Evolutionary conservation across 2,888 invertebrate species (phyloP).

Genomic region (Theretra japonica): DNA sequence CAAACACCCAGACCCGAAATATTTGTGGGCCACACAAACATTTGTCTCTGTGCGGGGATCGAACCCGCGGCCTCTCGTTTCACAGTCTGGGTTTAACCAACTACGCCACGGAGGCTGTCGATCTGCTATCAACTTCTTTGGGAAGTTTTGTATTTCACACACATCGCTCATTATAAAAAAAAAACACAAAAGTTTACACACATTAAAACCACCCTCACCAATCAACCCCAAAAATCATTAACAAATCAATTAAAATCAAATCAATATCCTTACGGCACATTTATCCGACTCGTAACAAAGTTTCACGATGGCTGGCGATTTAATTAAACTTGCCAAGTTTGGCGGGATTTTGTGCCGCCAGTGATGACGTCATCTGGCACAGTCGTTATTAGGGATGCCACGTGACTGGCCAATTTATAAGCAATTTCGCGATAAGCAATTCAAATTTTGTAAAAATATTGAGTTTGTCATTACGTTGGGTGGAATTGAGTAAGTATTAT

Average conservation of each 20-base stretch:
- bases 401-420: constrained; percentile 17
- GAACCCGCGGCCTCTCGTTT: too few relatives aligned
- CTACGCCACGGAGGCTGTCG: too few relatives aligned
- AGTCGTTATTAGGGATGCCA: constrained; percentile 19
- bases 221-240: neutral
- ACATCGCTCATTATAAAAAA: too few relatives aligned
- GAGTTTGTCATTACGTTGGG: neutral
- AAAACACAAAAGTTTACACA: too few relatives aligned
- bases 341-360: constrained; percentile 2
- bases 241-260: constrained; percentile 14
- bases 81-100: too few relatives aligned
- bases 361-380: constrained; percentile 22
- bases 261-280: neutral
- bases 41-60: too few relatives aligned
- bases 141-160: too few relatives aligned
- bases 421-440: neutral
- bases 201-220: too few relatives aligned
- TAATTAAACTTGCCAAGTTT: constrained; percentile 19
- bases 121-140: too few relatives aligned
- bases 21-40: too few relatives aligned
- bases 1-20: too few relatives aligned
- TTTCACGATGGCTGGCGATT: constrained; percentile 19
- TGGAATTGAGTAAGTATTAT: neutral
- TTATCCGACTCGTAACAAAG: constrained; percentile 10
- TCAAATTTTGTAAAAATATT: constrained; percentile 6